phyloP scores from a whole-genome alignment of 1,140 invertebrate genomes.

The Akabosia matsudoensis region DNA sequence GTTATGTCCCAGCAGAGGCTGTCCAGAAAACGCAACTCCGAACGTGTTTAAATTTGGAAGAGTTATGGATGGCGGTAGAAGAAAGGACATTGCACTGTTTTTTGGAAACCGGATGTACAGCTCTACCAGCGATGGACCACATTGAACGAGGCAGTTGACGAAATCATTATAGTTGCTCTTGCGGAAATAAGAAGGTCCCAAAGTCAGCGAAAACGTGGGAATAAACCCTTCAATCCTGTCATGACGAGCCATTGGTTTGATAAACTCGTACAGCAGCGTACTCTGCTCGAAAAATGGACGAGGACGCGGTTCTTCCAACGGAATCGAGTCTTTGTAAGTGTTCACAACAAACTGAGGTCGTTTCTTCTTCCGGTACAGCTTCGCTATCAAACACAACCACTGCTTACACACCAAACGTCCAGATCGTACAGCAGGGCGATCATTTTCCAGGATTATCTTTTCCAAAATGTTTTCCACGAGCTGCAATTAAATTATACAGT shows the following conservation, averaged over 20 bases:
- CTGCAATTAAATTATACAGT: background rate
- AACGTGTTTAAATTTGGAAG: background rate
- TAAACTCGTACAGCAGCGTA: conserved; percentile 15
- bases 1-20: background rate
- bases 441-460: conserved; percentile 5
- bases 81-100: conserved; percentile 6
- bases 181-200: conserved; percentile 4
- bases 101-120: conserved; percentile 1
- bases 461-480: conserved; percentile 1
- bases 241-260: background rate
- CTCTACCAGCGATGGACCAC: background rate
- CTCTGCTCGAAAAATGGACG: background rate
- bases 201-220: background rate
- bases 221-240: conserved; percentile 8
- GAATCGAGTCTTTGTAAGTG: background rate
- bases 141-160: conserved; percentile 7
- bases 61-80: background rate
- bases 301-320: background rate
- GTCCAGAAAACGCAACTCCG: background rate
- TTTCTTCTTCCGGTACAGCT: background rate
- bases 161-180: conserved; percentile 10
- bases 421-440: background rate
- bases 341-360: background rate
- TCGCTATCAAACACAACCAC: background rate
- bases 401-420: background rate